A percentile compares a stretch with the other conserved stretches of the same genome.
phyloP scores from a whole-genome alignment of 2,888 invertebrate species.

The Sinopyrophorus schimmeli region DNA sequence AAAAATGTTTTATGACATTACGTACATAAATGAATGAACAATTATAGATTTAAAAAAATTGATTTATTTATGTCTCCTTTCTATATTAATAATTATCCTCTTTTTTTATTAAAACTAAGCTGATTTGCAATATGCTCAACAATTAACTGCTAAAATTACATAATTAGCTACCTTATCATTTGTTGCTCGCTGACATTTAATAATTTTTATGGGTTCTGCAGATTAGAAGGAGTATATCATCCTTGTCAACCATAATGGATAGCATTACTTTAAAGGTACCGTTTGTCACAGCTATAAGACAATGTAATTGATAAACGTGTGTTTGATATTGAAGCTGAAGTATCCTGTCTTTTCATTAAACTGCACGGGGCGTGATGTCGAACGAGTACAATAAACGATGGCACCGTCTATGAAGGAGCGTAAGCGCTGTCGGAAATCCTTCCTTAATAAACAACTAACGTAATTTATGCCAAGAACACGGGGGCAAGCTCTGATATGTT shows the following conservation, averaged over 20 bases:
- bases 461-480: slow-evolving; percentile 14
- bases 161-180: too few species aligned
- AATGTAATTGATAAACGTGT: slow-evolving; percentile 26
- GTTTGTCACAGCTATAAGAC: slow-evolving; percentile 20
- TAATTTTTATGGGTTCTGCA: slow-evolving; percentile 13
- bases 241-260: slow-evolving; percentile 16
- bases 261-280: slow-evolving; percentile 8
- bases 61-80: too few species aligned
- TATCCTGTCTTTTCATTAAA: slow-evolving; percentile 29
- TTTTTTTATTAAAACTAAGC: too few species aligned
- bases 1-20: too few species aligned
- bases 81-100: too few species aligned
- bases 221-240: slow-evolving; percentile 14
- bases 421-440: slow-evolving; percentile 16
- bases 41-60: too few species aligned
- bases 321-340: slow-evolving; percentile 25
- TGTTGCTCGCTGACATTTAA: slow-evolving; percentile 10
- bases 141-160: too few species aligned
- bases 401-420: slow-evolving; percentile 15
- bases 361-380: slow-evolving; percentile 19
- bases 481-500: slow-evolving; percentile 12
- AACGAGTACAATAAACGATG: slow-evolving; percentile 18
- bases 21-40: too few species aligned
- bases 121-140: too few species aligned
- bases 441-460: slow-evolving; percentile 21